Percentiles rank a stretch among this genome's conserved stretches.
phyloP scores from a whole-genome alignment of 2,113 vertebrate species.

The Eubucco bourcierii region DNA sequence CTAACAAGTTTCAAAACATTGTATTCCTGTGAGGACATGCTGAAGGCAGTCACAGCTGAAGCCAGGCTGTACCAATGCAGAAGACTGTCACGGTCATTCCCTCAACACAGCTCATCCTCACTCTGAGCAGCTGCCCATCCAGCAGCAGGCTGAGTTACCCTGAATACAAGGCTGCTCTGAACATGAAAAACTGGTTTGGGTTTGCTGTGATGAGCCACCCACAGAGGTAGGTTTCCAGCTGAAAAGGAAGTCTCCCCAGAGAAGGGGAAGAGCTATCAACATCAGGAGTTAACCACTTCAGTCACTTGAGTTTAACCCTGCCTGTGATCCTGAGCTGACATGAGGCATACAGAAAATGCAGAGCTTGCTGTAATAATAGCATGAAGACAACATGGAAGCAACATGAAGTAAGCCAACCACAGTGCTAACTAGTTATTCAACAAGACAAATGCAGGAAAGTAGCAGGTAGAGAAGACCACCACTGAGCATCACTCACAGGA shows the following conservation, averaged over 20 bases:
- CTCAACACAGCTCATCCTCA: rapidly evolving
- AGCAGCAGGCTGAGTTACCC: background rate
- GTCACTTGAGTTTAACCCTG: background rate
- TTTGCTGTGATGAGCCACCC: background rate
- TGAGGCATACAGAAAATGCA: rapidly evolving
- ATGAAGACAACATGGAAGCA: background rate
- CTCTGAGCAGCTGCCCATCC: rapidly evolving
- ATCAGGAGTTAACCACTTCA: background rate
- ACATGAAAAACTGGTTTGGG: rapidly evolving
- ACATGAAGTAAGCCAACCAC: background rate
- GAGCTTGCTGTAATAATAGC: background rate
- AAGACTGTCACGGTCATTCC: rapidly evolving
- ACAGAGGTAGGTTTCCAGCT: background rate
- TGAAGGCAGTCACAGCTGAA: background rate
- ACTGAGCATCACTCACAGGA: background rate
- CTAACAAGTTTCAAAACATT: background rate
- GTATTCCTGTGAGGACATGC: background rate
- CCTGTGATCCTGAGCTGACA: background rate
- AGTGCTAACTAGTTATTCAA: background rate
- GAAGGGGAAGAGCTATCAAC: background rate
- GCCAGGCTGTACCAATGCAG: rapidly evolving
- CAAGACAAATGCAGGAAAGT: background rate
- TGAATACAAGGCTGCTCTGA: background rate
- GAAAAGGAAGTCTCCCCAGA: background rate
- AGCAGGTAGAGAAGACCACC: background rate